Evolutionary conservation across 2,888 invertebrate genomes (phyloP), one percentile per base, ranked within the genome.

Genomic region (Agrotis puta): DNA sequence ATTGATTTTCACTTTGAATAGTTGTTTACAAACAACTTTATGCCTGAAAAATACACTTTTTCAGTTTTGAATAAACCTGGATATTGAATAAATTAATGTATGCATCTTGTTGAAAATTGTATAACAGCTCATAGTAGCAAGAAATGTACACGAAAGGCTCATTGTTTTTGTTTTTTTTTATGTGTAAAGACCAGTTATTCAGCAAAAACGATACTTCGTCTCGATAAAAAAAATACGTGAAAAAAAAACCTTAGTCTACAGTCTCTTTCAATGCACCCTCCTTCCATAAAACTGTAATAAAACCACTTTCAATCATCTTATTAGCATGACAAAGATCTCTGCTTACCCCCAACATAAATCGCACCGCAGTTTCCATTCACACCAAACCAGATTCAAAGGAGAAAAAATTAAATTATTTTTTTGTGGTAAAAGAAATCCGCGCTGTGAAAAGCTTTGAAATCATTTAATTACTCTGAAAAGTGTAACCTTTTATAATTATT

Each of bases 401-500:
- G 56, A 58, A 82, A 77, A 74, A 63, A 71, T 48, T 57, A 72
- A 81, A 69, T 71, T 71, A 70, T 64, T 61, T 58, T 79, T 70
- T 72, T 65, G 33, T 43, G 33, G 53, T 11, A 56, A 64, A 66
- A 80, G 74, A 82, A 68, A 61, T 59, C 47, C 79, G 24, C 57
- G 56, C 18, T 11, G 54, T 47, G 64, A 68, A 58, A 59, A 48
- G 20, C 72, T 80, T 70, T 70, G 68, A 77, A 82, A 83, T 80
- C 47, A 82, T 82, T 80, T 73, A 77, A 82, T 82, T 83, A 82
- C 59, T 51, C 50, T 64, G 64, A 73, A 82, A 71, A 77, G 67
- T 77, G 81, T 83, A 58, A 83, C 82, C 77, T 83, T 82, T 77
- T 63, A 70, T 77, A 83, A 83, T 81, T 70, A 61, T 61, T 65